These are phyloP conservation scores for Penaeus vannamei DNA, from an alignment of 1,140 invertebrate genomes.

Conservation along the genomic window DNA sequence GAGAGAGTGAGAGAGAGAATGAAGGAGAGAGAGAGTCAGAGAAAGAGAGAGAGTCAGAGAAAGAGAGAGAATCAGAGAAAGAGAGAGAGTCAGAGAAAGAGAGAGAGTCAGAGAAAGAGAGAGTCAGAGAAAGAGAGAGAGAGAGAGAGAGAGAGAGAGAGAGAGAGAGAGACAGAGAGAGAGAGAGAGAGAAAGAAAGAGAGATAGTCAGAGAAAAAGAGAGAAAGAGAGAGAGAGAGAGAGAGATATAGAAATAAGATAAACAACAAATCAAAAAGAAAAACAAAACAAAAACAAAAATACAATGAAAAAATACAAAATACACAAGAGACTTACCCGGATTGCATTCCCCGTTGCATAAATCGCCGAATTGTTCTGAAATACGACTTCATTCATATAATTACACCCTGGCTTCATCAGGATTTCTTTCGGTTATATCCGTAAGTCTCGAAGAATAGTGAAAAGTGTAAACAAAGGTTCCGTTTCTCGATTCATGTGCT, in stretches of 20 bases:
- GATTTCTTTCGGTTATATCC: too few relatives aligned
- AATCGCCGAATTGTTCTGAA: too few relatives aligned
- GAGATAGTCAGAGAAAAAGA: slow-evolving; percentile 63
- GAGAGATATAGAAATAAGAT: slow-evolving; percentile 34
- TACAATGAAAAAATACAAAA: not conserved
- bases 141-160: slow-evolving; percentile 54
- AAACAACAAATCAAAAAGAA: slow-evolving; percentile 13
- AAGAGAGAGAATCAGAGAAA: slow-evolving; percentile 53
- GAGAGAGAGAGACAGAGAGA: slow-evolving; percentile 40
- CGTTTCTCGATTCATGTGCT: too few relatives aligned
- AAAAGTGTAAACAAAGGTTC: too few relatives aligned
- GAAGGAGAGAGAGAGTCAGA: slow-evolving; percentile 2
- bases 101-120: slow-evolving; percentile 63
- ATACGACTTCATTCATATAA: too few relatives aligned
- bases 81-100: slow-evolving; percentile 66
- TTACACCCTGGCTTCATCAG: too few relatives aligned
- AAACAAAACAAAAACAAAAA: not conserved
- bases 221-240: slow-evolving; percentile 51
- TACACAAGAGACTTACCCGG: not conserved
- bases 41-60: slow-evolving; percentile 38
- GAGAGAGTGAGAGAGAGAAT: slow-evolving; percentile 67
- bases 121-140: slow-evolving; percentile 60
- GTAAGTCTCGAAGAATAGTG: too few relatives aligned
- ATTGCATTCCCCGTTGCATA: too few relatives aligned
- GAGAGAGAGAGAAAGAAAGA: slow-evolving; percentile 64